Percentiles rank a stretch among this genome's conserved stretches.
Conservation (phyloP, 2,797 vertebrate species). For the Hirundo rustica region DNA sequence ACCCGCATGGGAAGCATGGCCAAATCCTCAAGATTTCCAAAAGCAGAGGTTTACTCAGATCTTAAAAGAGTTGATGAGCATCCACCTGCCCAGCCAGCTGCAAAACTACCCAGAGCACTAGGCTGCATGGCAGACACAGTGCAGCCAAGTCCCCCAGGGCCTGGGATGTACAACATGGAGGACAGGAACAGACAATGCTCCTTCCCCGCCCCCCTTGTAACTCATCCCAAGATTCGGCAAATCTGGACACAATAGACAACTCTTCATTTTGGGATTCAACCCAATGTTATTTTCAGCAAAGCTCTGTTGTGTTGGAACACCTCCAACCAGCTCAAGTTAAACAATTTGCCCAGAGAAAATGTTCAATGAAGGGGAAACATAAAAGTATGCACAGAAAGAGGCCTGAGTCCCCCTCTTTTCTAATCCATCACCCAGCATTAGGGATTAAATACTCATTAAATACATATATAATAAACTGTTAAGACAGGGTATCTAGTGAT, state of each 20-base stretch:
- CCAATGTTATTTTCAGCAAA: neutral
- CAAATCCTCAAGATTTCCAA: neutral
- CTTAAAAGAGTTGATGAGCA: neutral
- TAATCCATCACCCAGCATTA: slow-evolving; percentile 51
- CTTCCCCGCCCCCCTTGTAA: fast-evolving
- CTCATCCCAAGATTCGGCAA: neutral
- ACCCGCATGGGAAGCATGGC: neutral
- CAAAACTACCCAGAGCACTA: neutral
- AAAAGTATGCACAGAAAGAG: slow-evolving; percentile 45
- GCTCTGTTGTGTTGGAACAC: slow-evolving; percentile 25
- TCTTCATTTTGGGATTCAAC: neutral
- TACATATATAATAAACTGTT: slow-evolving; percentile 25
- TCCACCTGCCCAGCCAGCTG: neutral
- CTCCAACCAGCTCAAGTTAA: slow-evolving; percentile 44
- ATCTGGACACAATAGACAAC: neutral
- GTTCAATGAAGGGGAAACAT: slow-evolving; percentile 47
- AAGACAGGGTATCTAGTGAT: slow-evolving; percentile 8
- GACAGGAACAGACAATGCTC: neutral
- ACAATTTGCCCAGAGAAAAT: slow-evolving; percentile 42
- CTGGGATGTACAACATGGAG: neutral
- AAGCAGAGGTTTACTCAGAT: neutral
- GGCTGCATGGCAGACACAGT: fast-evolving
- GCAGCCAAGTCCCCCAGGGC: neutral
- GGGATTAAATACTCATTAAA: slow-evolving; percentile 52
- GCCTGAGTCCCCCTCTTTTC: slow-evolving; percentile 16